A percentile compares a stretch with the other conserved stretches of the same genome.
Conservation (phyloP, 2,888 invertebrate genomes). For the Erpobdella octoculata region DNA sequence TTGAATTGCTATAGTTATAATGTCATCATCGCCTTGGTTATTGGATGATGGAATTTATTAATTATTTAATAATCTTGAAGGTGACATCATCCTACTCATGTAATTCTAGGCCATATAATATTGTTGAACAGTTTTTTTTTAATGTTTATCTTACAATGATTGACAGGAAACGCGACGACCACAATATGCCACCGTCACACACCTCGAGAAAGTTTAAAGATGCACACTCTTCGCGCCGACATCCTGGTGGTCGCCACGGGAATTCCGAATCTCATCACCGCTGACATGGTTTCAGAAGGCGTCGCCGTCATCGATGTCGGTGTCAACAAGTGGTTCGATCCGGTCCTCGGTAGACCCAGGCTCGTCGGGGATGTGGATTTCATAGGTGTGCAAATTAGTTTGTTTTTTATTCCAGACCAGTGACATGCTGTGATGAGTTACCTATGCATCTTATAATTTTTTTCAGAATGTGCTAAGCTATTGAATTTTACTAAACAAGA, state of each 20-base stretch:
- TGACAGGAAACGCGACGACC: constrained; percentile 70
- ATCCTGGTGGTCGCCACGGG: constrained; percentile 71
- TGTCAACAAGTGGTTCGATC: constrained; percentile 61
- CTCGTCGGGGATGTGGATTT: constrained; percentile 83
- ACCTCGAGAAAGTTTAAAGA: constrained; percentile 66
- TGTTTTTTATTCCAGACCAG: background rate
- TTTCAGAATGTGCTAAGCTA: too few relatives aligned
- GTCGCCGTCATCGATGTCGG: constrained; percentile 83
- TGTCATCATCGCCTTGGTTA: too few relatives aligned
- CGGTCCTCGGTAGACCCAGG: constrained; percentile 58
- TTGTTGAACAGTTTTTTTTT: background rate
- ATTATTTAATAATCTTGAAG: too few relatives aligned
- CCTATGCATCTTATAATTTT: too few relatives aligned
- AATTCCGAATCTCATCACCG: constrained; percentile 53
- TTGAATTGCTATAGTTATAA: too few relatives aligned
- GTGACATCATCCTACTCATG: background rate
- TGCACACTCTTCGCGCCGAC: constrained; percentile 67
- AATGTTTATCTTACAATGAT: background rate
- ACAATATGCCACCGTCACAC: constrained; percentile 83
- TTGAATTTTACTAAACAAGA: too few relatives aligned
- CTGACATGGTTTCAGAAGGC: constrained; percentile 66
- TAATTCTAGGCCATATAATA: background rate
- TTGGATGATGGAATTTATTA: background rate
- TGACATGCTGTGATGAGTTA: too few relatives aligned
- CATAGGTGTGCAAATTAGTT: constrained; percentile 55